Evolutionary conservation across 2,797 vertebrate genomes (phyloP).

Genomic region (Galaxias olidus): DNA sequence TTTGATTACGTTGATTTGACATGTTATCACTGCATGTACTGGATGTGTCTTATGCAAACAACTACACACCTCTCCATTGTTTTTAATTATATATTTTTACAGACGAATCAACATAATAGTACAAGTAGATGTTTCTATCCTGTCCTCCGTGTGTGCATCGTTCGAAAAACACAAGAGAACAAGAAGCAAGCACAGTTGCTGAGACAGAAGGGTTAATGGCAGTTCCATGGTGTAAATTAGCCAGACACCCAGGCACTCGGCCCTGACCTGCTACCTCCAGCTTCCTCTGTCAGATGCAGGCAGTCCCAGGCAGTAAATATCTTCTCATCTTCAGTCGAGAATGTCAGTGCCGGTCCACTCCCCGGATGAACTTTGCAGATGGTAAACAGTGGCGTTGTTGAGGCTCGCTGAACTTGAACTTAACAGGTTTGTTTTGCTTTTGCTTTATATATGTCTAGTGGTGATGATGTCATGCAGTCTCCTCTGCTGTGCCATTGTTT

Average conservation of each 20-base stretch:
- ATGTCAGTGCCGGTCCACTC: too few relatives aligned
- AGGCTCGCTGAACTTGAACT: background rate
- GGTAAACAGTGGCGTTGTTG: too few relatives aligned
- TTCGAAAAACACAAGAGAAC: background rate
- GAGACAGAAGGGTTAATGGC: background rate
- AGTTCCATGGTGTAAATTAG: constrained; percentile 3
- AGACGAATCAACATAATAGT: background rate
- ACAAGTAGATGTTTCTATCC: background rate
- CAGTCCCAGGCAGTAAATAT: constrained; percentile 1
- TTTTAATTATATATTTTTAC: too few relatives aligned
- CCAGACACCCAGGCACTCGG: background rate
- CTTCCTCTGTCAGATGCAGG: background rate
- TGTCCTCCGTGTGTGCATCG: background rate
- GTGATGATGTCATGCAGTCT: constrained; percentile 34
- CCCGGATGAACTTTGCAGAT: background rate
- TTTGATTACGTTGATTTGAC: too few relatives aligned
- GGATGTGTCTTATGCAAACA: too few relatives aligned
- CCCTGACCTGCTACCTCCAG: background rate
- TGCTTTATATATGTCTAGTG: too few relatives aligned
- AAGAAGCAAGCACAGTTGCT: background rate
- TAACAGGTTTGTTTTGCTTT: constrained; percentile 9
- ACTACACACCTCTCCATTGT: too few relatives aligned
- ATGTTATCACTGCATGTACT: too few relatives aligned
- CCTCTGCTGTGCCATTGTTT: constrained; percentile 28
- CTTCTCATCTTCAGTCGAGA: background rate